Evolutionary conservation across 1,140 invertebrate genomes (phyloP).

Genomic region (Nautilus pompilius): DNA sequence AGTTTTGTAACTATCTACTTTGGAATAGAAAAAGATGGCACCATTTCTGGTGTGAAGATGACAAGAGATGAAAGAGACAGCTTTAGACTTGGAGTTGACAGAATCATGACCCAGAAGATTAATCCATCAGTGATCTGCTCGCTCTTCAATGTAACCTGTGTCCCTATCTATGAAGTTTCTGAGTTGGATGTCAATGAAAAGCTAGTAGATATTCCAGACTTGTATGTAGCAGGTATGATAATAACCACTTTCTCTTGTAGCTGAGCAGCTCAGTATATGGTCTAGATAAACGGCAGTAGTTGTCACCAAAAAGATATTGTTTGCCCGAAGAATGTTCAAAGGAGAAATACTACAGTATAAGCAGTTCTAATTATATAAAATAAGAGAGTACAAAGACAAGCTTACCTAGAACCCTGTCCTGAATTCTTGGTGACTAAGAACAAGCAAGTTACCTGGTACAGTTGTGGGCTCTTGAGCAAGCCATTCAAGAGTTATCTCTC

Average conservation of each 20-base stretch:
- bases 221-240: conserved; percentile 13
- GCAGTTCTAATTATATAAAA: too few species aligned
- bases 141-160: conserved; percentile 15
- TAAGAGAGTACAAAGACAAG: too few species aligned
- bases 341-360: too few species aligned
- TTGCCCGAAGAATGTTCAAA: too few species aligned
- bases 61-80: conserved; percentile 20
- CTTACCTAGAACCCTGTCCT: too few species aligned
- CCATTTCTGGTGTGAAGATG: conserved; percentile 15
- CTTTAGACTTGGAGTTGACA: conserved; percentile 22
- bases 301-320: too few species aligned
- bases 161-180: conserved; percentile 8
- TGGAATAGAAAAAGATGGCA: conserved; percentile 13
- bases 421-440: too few species aligned
- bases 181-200: background rate
- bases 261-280: too few species aligned
- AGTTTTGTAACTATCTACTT: conserved; percentile 25
- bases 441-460: too few species aligned
- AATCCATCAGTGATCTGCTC: conserved; percentile 14
- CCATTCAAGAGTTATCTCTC: too few species aligned
- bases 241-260: background rate
- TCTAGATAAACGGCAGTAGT: too few species aligned
- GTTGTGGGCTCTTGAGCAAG: too few species aligned
- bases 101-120: conserved; percentile 16
- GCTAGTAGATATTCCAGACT: background rate